These are phyloP conservation scores for Melieria crassipennis DNA, from an alignment of 2,888 invertebrate species.

Conservation along the genomic window DNA sequence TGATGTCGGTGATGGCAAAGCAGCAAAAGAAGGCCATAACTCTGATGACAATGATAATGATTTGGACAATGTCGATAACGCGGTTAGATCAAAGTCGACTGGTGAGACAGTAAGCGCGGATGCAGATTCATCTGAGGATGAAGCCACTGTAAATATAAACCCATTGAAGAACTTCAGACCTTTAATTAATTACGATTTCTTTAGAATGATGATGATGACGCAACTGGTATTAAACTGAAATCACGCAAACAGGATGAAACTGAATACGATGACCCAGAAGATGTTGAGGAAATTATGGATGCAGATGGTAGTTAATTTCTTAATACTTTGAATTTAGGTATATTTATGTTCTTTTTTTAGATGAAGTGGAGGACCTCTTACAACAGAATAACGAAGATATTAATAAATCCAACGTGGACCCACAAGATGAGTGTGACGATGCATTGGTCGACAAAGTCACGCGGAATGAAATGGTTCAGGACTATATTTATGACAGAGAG, in stretches of 20 bases:
- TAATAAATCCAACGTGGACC: conserved; percentile 42
- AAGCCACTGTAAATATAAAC: conserved; percentile 45
- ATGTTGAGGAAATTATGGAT: conserved; percentile 69
- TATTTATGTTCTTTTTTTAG: neutral
- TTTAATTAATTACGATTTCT: neutral
- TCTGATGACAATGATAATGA: conserved; percentile 63
- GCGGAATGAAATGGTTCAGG: conserved; percentile 60
- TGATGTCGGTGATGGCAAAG: conserved; percentile 65
- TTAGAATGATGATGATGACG: conserved; percentile 60
- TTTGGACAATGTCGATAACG: conserved; percentile 53
- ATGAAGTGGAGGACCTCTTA: neutral
- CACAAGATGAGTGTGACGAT: conserved; percentile 59
- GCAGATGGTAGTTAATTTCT: conserved; percentile 50
- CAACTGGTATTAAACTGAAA: conserved; percentile 67
- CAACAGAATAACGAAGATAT: conserved; percentile 36
- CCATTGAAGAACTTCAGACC: neutral
- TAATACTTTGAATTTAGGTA: neutral
- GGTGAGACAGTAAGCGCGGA: conserved; percentile 42
- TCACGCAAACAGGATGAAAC: conserved; percentile 71
- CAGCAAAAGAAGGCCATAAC: conserved; percentile 32
- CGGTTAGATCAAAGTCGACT: neutral
- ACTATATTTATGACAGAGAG: conserved; percentile 80
- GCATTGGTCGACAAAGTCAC: conserved; percentile 54
- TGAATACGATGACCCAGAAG: conserved; percentile 76
- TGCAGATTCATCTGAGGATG: conserved; percentile 63